These are phyloP conservation scores for Gyps fulvus DNA, from an alignment of 2,113 vertebrate species.

Conservation along the genomic window DNA sequence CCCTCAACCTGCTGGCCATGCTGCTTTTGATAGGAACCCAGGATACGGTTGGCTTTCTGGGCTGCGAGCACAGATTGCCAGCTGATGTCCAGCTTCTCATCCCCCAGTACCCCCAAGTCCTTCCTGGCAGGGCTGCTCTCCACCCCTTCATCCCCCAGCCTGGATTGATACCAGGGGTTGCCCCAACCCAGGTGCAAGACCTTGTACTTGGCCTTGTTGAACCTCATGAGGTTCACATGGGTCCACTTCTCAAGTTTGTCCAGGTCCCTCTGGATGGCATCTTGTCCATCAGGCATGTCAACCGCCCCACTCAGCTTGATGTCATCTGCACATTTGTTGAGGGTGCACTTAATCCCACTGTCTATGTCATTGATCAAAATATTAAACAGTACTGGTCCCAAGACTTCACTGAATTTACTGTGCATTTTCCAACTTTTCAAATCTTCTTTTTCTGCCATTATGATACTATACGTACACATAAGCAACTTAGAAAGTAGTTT, in stretches of 20 bases:
- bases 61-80: accelerated
- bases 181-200: too few species aligned
- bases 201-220: too few species aligned
- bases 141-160: too few species aligned
- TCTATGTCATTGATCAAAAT: background rate
- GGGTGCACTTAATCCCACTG: background rate
- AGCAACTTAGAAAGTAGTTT: background rate
- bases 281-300: accelerated
- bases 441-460: background rate
- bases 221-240: too few species aligned
- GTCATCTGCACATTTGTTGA: background rate
- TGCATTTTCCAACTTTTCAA: background rate
- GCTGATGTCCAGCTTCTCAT: background rate
- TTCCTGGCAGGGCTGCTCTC: too few species aligned
- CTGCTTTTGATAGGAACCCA: background rate
- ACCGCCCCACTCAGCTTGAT: background rate
- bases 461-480: background rate
- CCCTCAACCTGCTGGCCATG: accelerated
- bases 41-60: background rate
- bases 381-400: background rate
- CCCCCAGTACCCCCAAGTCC: too few species aligned
- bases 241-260: background rate
- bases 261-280: background rate
- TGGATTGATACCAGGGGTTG: too few species aligned
- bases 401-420: background rate